These are phyloP conservation scores for Myopa testacea DNA, from an alignment of 2,888 invertebrate species.

Conservation along the genomic window DNA sequence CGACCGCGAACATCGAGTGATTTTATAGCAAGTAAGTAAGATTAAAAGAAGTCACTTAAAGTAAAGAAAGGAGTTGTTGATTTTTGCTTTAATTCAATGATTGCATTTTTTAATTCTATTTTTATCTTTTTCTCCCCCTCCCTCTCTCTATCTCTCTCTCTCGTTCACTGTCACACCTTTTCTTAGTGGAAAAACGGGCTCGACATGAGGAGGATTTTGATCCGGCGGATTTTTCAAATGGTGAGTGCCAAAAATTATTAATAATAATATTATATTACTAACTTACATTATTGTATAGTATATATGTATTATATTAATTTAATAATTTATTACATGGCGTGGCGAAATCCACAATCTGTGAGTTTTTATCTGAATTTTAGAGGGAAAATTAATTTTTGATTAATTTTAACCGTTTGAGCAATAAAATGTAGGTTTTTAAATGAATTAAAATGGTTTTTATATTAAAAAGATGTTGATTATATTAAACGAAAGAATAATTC, in stretches of 20 bases:
- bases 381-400: too few relatives aligned
- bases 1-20: conserved; percentile 64
- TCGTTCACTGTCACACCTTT: conserved; percentile 18
- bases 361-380: too few relatives aligned
- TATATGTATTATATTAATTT: conserved; percentile 1
- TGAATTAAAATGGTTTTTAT: too few relatives aligned
- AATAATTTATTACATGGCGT: too few relatives aligned
- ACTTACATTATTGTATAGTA: neutral
- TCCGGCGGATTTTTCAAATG: conserved; percentile 60
- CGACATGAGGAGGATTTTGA: conserved; percentile 66
- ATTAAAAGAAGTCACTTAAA: neutral
- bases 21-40: conserved; percentile 58
- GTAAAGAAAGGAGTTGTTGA: neutral
- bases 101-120: neutral
- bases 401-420: too few relatives aligned
- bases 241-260: conserved; percentile 55
- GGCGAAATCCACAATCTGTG: neutral
- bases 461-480: too few relatives aligned
- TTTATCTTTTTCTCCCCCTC: neutral
- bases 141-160: conserved; percentile 22
- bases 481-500: too few relatives aligned
- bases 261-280: neutral
- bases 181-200: conserved; percentile 61
- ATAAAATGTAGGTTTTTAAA: too few relatives aligned
- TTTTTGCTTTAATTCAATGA: conserved; percentile 23